Evolutionary conservation across 2,797 vertebrate species (phyloP).

Genomic region (Hippocampus kuda): DNA sequence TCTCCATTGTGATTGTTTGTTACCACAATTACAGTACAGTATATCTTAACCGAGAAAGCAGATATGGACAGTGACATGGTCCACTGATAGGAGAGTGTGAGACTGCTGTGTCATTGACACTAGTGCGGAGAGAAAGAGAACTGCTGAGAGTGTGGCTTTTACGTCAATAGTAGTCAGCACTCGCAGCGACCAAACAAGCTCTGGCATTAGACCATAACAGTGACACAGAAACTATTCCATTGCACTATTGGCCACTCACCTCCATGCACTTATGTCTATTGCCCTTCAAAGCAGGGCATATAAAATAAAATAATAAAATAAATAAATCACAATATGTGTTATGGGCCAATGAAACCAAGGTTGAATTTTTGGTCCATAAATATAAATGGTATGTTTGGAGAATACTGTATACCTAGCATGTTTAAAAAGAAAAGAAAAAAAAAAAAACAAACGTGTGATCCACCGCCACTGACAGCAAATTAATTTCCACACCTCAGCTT

Average conservation of each 20-base stretch:
- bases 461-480: too few species aligned
- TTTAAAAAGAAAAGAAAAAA: too few species aligned
- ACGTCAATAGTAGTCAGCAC: conserved; percentile 26
- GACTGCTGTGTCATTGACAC: conserved; percentile 37
- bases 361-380: too few species aligned
- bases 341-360: too few species aligned
- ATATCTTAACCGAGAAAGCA: neutral
- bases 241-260: neutral
- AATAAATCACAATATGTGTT: too few species aligned
- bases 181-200: conserved; percentile 17
- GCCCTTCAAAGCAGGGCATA: neutral
- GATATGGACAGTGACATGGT: conserved; percentile 10
- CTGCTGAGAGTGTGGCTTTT: conserved; percentile 31
- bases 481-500: too few species aligned
- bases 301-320: neutral
- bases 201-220: conserved; percentile 7
- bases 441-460: too few species aligned
- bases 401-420: too few species aligned
- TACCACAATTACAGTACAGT: neutral
- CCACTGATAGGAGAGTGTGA: neutral
- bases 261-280: neutral
- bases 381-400: too few species aligned
- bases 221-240: neutral
- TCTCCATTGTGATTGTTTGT: neutral
- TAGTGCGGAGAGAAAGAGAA: conserved; percentile 16